These are phyloP conservation scores for Apoda limacodes DNA, from an alignment of 2,888 invertebrate genomes.

Conservation along the genomic window DNA sequence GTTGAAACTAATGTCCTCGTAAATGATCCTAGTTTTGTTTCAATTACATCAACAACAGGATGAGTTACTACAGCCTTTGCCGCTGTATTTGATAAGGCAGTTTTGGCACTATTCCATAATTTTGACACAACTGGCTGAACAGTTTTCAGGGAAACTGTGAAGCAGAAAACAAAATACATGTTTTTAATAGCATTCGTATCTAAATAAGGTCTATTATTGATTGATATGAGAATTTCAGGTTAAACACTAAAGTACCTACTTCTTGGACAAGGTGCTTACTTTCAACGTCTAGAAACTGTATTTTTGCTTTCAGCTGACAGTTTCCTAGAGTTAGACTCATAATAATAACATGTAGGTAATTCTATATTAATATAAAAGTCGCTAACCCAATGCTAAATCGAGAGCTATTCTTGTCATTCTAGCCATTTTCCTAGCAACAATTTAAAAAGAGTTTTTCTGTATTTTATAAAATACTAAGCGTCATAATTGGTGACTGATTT, in stretches of 20 bases:
- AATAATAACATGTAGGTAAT: slow-evolving; percentile 1
- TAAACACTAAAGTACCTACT: too few species aligned
- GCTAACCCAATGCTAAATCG: slow-evolving; percentile 44
- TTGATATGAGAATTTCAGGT: too few species aligned
- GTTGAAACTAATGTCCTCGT: slow-evolving; percentile 24
- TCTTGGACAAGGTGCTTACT: too few species aligned
- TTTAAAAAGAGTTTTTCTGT: too few species aligned
- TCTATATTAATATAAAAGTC: too few species aligned
- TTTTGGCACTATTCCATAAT: slow-evolving; percentile 36
- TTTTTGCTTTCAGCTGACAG: slow-evolving; percentile 47
- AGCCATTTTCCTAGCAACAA: too few species aligned
- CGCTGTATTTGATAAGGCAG: slow-evolving; percentile 25
- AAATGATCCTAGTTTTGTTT: slow-evolving; percentile 24
- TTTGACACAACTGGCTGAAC: slow-evolving; percentile 35
- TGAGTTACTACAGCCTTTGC: slow-evolving; percentile 36
- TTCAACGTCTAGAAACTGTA: too few species aligned
- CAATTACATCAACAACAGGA: slow-evolving; percentile 31
- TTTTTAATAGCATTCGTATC: too few species aligned
- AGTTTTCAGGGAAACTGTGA: slow-evolving; percentile 51
- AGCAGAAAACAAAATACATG: slow-evolving; percentile 46
- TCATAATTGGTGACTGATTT: too few species aligned
- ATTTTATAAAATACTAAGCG: too few species aligned
- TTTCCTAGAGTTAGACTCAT: slow-evolving; percentile 28
- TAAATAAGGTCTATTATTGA: too few species aligned
- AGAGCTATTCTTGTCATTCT: slow-evolving; percentile 38